Percentiles rank a stretch among this genome's conserved stretches.
phyloP scores from a whole-genome alignment of 2,797 vertebrate genomes.

The Clangula hyemalis region DNA sequence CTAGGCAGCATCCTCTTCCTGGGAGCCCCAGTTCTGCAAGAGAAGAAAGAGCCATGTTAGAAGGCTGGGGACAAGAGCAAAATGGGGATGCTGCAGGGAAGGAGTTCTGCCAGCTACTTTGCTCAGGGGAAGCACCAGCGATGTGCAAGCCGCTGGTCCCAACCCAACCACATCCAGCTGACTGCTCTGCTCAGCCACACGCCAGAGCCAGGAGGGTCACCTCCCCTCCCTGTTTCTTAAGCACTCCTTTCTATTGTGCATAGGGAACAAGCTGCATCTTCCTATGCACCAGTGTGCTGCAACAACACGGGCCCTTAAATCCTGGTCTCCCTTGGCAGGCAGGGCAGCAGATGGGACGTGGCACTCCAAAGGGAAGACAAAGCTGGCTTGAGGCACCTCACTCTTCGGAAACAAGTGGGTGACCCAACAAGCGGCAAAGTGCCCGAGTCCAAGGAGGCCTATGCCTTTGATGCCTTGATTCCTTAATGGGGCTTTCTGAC shows the following conservation, averaged over 20 bases:
- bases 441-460: slow-evolving; percentile 23
- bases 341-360: neutral
- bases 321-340: neutral
- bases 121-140: fast-evolving
- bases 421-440: slow-evolving; percentile 20
- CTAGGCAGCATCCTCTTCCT: slow-evolving; percentile 82
- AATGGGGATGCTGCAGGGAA: neutral
- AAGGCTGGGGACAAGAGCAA: neutral
- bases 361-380: slow-evolving; percentile 45
- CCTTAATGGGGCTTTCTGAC: slow-evolving; percentile 68
- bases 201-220: neutral
- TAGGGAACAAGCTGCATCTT: neutral
- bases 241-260: neutral
- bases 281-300: neutral
- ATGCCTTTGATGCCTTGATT: slow-evolving; percentile 74
- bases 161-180: neutral
- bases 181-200: neutral
- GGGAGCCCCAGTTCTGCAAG: slow-evolving; percentile 83
- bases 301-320: neutral
- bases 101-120: neutral
- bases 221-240: neutral
- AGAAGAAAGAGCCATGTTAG: slow-evolving; percentile 52
- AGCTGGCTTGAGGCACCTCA: slow-evolving; percentile 38
- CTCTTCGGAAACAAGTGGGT: slow-evolving; percentile 60
- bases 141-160: neutral